phyloP scores from a whole-genome alignment of 2,797 vertebrate genomes.

The Rachycentron canadum region DNA sequence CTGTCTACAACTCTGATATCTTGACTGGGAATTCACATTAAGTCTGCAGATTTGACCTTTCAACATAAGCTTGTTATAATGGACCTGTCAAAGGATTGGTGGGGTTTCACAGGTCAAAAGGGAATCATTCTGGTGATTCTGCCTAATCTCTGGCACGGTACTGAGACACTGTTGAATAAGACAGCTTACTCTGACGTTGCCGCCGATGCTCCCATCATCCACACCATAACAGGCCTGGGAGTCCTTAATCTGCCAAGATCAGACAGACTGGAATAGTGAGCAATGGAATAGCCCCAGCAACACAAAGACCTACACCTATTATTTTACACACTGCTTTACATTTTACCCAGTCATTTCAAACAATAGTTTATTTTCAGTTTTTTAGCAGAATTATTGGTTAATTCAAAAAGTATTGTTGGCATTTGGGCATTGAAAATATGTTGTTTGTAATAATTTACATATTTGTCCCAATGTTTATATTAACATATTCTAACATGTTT shows the following conservation, averaged over 20 bases:
- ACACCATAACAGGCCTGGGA: conserved; percentile 20
- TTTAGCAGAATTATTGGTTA: not conserved
- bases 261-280: conserved; percentile 48
- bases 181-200: conserved; percentile 45
- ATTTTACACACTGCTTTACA: not conserved
- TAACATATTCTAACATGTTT: no score
- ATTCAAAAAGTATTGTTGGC: not conserved
- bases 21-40: not conserved
- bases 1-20: no score
- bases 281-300: not conserved
- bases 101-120: conserved; percentile 40
- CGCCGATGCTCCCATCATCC: conserved; percentile 19
- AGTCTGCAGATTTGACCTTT: not conserved
- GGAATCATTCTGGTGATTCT: conserved; percentile 19
- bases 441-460: no score
- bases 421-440: not conserved
- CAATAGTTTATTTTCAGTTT: not conserved
- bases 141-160: conserved; percentile 49
- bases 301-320: not conserved
- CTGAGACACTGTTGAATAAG: conserved; percentile 51
- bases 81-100: conserved; percentile 1
- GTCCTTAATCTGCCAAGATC: conserved; percentile 62
- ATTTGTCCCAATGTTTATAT: no score
- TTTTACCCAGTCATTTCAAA: not conserved
- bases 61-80: not conserved